A percentile compares a stretch with the other conserved stretches of the same genome.
These are phyloP conservation scores for Mastomys natalensis DNA, from an alignment of 2,113 vertebrate species.

Conservation along the genomic window DNA sequence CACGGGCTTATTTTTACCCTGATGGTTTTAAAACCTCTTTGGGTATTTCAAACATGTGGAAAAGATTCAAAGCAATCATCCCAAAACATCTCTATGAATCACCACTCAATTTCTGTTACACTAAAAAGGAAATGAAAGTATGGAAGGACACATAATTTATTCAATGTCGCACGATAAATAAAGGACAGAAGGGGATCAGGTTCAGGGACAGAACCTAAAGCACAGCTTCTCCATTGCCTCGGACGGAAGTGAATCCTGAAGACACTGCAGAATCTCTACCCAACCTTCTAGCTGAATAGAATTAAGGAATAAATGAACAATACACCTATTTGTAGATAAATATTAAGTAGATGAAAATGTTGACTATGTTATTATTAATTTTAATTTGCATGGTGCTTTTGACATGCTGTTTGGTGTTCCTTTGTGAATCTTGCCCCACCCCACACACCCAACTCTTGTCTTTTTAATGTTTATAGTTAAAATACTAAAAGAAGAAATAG, in stretches of 20 bases:
- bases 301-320: background rate
- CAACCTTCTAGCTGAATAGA: background rate
- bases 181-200: background rate
- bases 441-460: background rate
- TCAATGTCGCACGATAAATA: background rate
- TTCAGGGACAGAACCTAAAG: background rate
- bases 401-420: background rate
- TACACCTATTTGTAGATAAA: background rate
- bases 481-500: conserved; percentile 7
- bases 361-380: background rate
- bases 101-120: background rate
- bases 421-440: background rate
- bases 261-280: background rate
- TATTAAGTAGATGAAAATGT: background rate
- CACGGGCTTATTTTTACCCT: background rate
- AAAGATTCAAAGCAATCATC: background rate
- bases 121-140: conserved; percentile 30
- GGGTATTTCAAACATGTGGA: background rate
- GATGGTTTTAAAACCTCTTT: background rate
- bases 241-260: background rate
- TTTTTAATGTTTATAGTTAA: background rate
- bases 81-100: background rate
- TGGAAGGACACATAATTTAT: background rate
- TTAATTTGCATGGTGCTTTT: background rate
- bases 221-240: background rate